Base-by-base conservation (phyloP, 2,888 invertebrate genomes). In the Zygaena filipendulae region DNA sequence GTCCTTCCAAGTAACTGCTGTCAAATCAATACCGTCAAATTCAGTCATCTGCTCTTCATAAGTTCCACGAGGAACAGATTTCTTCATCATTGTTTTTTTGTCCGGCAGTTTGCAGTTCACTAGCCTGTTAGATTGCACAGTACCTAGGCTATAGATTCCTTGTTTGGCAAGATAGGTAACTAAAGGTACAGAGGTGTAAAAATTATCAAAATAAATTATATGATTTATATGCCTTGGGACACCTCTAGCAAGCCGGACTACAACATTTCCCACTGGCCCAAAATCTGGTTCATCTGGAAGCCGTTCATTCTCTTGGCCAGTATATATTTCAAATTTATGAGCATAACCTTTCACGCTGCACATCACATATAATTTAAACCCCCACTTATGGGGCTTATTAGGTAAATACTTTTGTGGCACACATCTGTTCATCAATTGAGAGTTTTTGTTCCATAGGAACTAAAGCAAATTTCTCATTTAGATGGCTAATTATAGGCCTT, bases 261-360 rank as follows among this genome's bases (percentile, higher is more conserved):
- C 47, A 29, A 44, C 37, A 43, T 49, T 50, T 24, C 42, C 40
- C 10, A 39, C 40, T 40, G 47, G 36, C 22, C 46, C 46, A 33
- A 50, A 42, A 44, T 52, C 47, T 48, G 51, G 47, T 33, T 50
- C 46, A 43, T 44, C 42, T 40, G 9, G 40, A 34, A 40, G 21
- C 33, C 39, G 39, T 22, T 44, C 38, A 40, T 34, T 40, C 29
- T 49, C 39, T 37, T 44, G 41, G 12, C 47, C 43, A 41, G 42
- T 31, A 23, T 47, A 42, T 16, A 45, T 39, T 23, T 45, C 35
- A 40, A 45, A 45, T 29, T 37, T 41, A 32, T 44, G 32, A 35
- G 43, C 45, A 42, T 39, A 42, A 4, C 44, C 44, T 39, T 33
- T 32, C 5, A 48, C 30, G 11, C 36, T 39, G 34, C 45, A 42